Base-by-base conservation (phyloP, 2,797 vertebrate species). In the Artibeus jamaicensis region DNA sequence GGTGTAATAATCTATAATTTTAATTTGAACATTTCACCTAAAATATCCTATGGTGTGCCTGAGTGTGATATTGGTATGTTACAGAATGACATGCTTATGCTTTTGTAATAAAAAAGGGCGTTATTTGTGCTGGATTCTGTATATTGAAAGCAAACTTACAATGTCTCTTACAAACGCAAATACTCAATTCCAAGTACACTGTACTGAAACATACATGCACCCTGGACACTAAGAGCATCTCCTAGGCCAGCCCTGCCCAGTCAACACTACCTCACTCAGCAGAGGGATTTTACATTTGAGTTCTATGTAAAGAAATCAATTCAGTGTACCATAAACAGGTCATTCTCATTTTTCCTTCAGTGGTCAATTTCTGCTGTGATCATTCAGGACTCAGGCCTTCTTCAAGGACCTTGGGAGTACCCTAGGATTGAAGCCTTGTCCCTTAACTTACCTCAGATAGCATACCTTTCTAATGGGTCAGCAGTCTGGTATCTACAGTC, bases 361-460 rank as follows among this genome's bases (percentile, higher is more conserved):
- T 89, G 65, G n/a, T 91, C 22, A 50, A 55, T 53, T 93, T 78
- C 42, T 53, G 14, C 68, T 53, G 6, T 76, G 95, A 65, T 92
- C 73, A 19, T 85, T 91, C 50, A 85, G 70, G n/a, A 46, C 65
- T 76, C 26, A 1, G 14, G 18, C 68, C n/a, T 89, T 37, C 55
- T 48, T 37, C 53, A 82, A 70, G 93, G 62, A 67, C 26, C 34
- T 67, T 87, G 48, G 76, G 15, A 9, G 74, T 90, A 71, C 84
- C 68, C 62, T 86, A 50, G 19, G 19, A 48, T 65, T 71, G 39
- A 91, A 93, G 76, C 29, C 16, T 85, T 73, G n/a, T 73, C 78
- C 70, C 71, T 95, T 85, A 82, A 86, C 73, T 96, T 88, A 74
- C 70, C 78, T 96, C 68, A 92, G 62, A 67, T 59, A 91, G 57